phyloP scores from a whole-genome alignment of 2,888 invertebrate species.

The Agrotis exclamationis region DNA sequence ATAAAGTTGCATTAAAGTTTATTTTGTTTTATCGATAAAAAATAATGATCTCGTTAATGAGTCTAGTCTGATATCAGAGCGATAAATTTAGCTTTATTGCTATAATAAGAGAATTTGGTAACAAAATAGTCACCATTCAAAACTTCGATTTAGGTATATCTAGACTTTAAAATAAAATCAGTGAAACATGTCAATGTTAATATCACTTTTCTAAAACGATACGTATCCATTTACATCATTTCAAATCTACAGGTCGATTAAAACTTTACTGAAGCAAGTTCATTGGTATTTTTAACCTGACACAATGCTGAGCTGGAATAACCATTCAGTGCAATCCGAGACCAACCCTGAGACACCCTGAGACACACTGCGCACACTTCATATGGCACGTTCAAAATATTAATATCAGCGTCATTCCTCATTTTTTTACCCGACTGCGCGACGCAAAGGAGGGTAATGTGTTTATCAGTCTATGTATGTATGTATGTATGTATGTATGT shows the following conservation, averaged over 20 bases:
- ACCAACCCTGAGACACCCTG: too few species aligned
- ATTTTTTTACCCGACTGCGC: too few species aligned
- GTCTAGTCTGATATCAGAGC: background rate
- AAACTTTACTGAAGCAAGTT: background rate
- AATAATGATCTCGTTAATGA: conserved; percentile 15
- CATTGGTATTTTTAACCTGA: background rate
- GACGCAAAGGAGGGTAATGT: too few species aligned
- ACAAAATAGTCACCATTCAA: too few species aligned
- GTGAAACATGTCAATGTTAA: too few species aligned
- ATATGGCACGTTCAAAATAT: too few species aligned
- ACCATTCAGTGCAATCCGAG: too few species aligned
- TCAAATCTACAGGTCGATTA: background rate
- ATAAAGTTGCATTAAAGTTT: conserved; percentile 24
- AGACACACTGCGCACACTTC: too few species aligned
- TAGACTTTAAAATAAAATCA: background rate
- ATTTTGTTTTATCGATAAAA: conserved; percentile 39
- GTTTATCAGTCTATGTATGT: too few species aligned
- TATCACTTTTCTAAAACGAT: background rate
- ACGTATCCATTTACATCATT: background rate
- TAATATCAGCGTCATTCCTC: too few species aligned
- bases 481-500: too few species aligned
- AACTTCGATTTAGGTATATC: background rate
- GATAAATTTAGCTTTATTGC: conserved; percentile 17
- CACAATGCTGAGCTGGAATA: too few species aligned
- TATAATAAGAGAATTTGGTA: background rate